Conservation (phyloP, 1,140 invertebrate species). For the Lasaia peninsularis region DNA sequence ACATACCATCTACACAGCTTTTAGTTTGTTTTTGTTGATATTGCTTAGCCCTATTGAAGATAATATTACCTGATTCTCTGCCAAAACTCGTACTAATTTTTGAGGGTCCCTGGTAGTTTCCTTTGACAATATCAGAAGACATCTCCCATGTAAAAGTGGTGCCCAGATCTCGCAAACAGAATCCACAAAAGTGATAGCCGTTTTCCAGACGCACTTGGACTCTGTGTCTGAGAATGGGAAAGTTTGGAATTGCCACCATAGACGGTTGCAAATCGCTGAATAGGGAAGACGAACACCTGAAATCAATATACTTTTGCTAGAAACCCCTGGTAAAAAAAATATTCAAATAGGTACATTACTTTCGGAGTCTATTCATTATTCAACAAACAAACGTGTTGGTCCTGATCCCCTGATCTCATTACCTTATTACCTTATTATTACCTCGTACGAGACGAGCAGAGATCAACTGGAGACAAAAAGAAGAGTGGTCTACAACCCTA, state of each 20-base stretch:
- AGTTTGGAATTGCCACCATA: constrained; percentile 90
- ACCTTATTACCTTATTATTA: too few species aligned
- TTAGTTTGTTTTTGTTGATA: too few species aligned
- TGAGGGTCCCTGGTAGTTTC: constrained; percentile 86
- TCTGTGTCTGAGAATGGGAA: constrained; percentile 85
- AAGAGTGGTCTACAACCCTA: too few species aligned
- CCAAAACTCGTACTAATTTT: constrained; percentile 81
- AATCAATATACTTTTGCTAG: constrained; percentile 27
- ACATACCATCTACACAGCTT: too few species aligned
- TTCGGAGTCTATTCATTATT: too few species aligned
- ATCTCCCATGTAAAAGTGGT: constrained; percentile 83
- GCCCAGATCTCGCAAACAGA: constrained; percentile 92
- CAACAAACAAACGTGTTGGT: too few species aligned
- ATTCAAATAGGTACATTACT: not conserved
- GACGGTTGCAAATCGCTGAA: constrained; percentile 85
- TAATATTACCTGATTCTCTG: constrained; percentile 80
- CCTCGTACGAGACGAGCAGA: too few species aligned
- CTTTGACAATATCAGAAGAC: constrained; percentile 85
- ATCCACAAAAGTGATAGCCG: constrained; percentile 92
- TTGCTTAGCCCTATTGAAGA: too few species aligned
- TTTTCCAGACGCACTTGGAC: constrained; percentile 88
- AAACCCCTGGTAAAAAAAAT: too few species aligned
- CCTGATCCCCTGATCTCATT: too few species aligned
- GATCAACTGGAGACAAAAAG: too few species aligned
- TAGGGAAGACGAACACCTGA: constrained; percentile 89